A percentile compares a stretch with the other conserved stretches of the same genome.
Conservation (phyloP, 2,888 invertebrate genomes). For the Aspidapion aeneum region DNA sequence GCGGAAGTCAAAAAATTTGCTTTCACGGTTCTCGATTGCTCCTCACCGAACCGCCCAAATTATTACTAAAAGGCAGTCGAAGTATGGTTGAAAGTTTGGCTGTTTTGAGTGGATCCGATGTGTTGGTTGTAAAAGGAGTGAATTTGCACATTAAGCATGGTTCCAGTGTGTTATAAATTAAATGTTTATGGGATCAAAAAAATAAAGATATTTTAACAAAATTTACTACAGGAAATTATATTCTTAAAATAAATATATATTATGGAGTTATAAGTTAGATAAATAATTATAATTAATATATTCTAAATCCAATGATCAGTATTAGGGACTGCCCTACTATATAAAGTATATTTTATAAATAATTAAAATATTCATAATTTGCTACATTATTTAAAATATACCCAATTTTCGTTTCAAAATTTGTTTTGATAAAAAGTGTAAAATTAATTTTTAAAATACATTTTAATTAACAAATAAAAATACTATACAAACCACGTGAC, state of each 20-base stretch:
- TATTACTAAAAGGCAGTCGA: slow-evolving; percentile 36
- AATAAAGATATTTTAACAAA: too few relatives aligned
- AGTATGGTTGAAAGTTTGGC: slow-evolving; percentile 46
- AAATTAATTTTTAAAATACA: too few relatives aligned
- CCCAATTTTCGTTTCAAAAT: too few relatives aligned
- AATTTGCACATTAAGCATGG: slow-evolving; percentile 40
- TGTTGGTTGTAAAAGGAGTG: slow-evolving; percentile 40
- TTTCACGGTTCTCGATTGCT: slow-evolving; percentile 32
- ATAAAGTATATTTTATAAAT: background rate
- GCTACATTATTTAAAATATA: too few relatives aligned
- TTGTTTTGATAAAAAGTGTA: too few relatives aligned
- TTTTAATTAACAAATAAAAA: too few relatives aligned
- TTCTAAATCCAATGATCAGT: background rate
- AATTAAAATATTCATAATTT: background rate
- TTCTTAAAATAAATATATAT: too few relatives aligned
- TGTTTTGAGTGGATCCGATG: slow-evolving; percentile 39
- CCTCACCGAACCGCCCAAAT: slow-evolving; percentile 29
- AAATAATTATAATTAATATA: too few relatives aligned
- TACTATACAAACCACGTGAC: too few relatives aligned
- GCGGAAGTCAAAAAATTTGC: slow-evolving; percentile 27
- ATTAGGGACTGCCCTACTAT: background rate
- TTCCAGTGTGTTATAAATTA: slow-evolving; percentile 37
- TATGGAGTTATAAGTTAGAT: too few relatives aligned
- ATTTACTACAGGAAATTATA: too few relatives aligned
- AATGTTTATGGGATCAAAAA: too few relatives aligned